Percentiles rank a stretch among this genome's conserved stretches.
Evolutionary conservation across 1,140 invertebrate species (phyloP).

Genomic region (Popillia japonica): DNA sequence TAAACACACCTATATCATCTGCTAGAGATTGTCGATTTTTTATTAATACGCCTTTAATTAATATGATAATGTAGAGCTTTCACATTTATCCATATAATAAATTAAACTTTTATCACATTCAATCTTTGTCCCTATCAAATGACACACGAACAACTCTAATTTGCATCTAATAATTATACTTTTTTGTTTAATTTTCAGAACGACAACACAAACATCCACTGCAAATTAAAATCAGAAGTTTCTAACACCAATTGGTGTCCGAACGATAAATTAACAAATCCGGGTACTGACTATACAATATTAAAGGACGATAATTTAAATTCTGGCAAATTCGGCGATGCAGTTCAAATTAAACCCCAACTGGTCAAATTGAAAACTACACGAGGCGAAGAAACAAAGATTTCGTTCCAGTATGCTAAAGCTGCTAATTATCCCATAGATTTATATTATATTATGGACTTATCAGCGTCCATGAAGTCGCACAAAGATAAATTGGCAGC

Average conservation of each 20-base stretch:
- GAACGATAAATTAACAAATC: not conserved
- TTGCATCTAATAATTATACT: no score
- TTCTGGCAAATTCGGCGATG: constrained; percentile 47
- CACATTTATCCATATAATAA: no score
- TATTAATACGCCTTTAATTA: no score
- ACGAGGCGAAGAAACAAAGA: constrained; percentile 80
- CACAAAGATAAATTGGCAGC: constrained; percentile 89
- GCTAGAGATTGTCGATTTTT: no score
- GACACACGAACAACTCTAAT: no score
- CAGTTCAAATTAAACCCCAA: constrained; percentile 87
- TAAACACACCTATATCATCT: no score
- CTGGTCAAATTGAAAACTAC: constrained; percentile 78
- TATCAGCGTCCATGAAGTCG: constrained; percentile 94
- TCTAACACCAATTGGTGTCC: not conserved
- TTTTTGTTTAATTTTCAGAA: not conserved
- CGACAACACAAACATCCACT: not conserved
- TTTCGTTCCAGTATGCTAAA: constrained; percentile 81
- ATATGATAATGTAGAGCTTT: no score
- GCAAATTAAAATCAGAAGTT: not conserved
- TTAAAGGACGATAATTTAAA: not conserved
- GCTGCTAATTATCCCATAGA: constrained; percentile 95
- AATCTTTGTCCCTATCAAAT: no score
- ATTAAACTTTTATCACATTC: no score
- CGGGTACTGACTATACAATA: not conserved
- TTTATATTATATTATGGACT: constrained; percentile 95